phyloP scores from a whole-genome alignment of 2,113 vertebrate genomes.

The Podilymbus podiceps region DNA sequence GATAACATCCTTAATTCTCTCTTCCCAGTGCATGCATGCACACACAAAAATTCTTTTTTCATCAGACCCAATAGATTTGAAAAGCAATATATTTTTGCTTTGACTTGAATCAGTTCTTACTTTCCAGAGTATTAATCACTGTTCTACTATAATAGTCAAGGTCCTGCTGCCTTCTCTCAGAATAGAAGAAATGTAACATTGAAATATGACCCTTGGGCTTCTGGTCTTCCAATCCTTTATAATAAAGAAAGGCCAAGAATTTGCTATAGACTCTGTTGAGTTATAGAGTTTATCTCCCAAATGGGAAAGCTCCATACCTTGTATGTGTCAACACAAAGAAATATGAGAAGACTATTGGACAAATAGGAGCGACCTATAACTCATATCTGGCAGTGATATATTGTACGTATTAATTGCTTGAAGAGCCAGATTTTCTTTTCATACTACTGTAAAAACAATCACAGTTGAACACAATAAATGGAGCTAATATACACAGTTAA shows the following conservation, averaged over 20 bases:
- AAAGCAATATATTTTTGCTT: slow-evolving; percentile 20
- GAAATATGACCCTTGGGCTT: slow-evolving; percentile 69
- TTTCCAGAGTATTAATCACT: slow-evolving; percentile 66
- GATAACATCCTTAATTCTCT: background rate
- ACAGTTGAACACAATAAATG: slow-evolving; percentile 37
- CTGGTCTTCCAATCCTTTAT: slow-evolving; percentile 52
- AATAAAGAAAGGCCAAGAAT: slow-evolving; percentile 66
- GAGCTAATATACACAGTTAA: slow-evolving; percentile 19
- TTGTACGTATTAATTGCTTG: slow-evolving; percentile 47
- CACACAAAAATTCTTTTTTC: background rate
- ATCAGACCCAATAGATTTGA: slow-evolving; percentile 41
- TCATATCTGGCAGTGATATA: slow-evolving; percentile 45
- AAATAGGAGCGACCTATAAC: slow-evolving; percentile 40
- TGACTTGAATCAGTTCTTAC: slow-evolving; percentile 57
- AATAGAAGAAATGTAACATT: slow-evolving; percentile 54
- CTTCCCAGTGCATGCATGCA: background rate
- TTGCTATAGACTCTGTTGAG: slow-evolving; percentile 61
- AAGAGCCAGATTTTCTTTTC: slow-evolving; percentile 62
- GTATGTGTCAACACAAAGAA: slow-evolving; percentile 43
- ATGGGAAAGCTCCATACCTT: slow-evolving; percentile 56
- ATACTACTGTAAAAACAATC: slow-evolving; percentile 44
- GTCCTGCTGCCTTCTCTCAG: slow-evolving; percentile 60
- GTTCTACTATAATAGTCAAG: slow-evolving; percentile 67
- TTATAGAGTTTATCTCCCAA: slow-evolving; percentile 70
- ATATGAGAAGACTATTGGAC: slow-evolving; percentile 37